Evolutionary conservation across 2,797 vertebrate species (phyloP), one percentile per base, ranked within the genome.

Genomic region (Protosalanx chinensis): DNA sequence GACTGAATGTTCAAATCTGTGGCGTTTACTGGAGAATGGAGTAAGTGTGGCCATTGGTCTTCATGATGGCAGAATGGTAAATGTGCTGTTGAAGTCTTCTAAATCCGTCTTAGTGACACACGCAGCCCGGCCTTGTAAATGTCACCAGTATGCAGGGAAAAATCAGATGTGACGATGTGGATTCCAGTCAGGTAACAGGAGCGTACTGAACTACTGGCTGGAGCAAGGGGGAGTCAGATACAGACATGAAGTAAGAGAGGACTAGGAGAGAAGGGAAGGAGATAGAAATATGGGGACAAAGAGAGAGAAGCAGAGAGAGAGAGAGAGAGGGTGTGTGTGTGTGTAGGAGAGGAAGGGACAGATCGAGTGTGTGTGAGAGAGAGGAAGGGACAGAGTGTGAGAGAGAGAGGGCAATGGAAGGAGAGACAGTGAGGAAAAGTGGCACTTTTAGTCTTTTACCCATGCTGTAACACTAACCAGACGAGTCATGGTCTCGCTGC

Each of bases 1-100:
- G 84, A 85, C 81, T 68, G 85, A 84, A 81, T 85, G 87, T 88
- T 88, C 87, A 88, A 56, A 85, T 74, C 59, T 81, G 77, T 83
- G 68, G 73, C 75, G 79, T 85, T 88, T 85, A 85, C 81, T 81
- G 82, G 82, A 75, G 81, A 23, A 57, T 59, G 80, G 78, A 82
- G 85, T 81, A 81, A 37, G 78, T 84, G 84, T 85, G 81, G 84
- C 81, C 70, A 61, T 78, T 60, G 74, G 72, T 64, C 41, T 80
- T 66, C 37, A 29, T n/a, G 3, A 49, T 16, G n/a, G 29, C 49
- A n/a, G 49, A 37, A 27, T 81, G 76, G 66, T 78, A 68, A 35
- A 80, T 81, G 70, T 72, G 61, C 15, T 71, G 76, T 84, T 77
- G 72, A 80, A 60, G 72, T 68, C 82, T 86, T 81, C 76, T 81